Evolutionary conservation across 2,797 vertebrate species (phyloP).

Genomic region (Hypotaenidia philippensis): DNA sequence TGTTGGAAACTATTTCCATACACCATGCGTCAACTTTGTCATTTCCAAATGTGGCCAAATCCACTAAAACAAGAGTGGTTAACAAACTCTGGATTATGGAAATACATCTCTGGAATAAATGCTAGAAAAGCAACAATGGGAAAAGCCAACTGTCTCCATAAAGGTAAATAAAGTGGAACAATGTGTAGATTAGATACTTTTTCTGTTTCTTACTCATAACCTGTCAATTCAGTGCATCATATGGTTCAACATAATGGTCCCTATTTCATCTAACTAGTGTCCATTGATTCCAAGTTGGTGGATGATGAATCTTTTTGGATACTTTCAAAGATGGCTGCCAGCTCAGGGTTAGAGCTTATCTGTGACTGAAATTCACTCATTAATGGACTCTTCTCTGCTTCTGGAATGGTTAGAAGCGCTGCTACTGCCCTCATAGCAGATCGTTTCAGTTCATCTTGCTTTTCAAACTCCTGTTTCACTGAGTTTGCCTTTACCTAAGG

Average conservation of each 20-base stretch:
- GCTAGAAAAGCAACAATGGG: conserved; percentile 87
- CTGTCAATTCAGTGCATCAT: conserved; percentile 94
- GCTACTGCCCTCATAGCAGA: conserved; percentile 98
- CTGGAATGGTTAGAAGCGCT: conserved; percentile 96
- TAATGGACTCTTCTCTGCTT: conserved; percentile 97
- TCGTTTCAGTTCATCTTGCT: conserved; percentile 97
- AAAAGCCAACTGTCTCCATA: conserved; percentile 83
- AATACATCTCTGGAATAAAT: conserved; percentile 87
- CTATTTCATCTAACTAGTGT: conserved; percentile 92
- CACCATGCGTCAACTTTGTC: conserved; percentile 81
- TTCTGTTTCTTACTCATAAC: conserved; percentile 84
- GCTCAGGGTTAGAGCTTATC: conserved; percentile 98
- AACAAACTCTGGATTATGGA: conserved; percentile 83
- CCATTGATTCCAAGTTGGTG: conserved; percentile 98
- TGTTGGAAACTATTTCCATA: conserved; percentile 80
- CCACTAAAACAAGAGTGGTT: conserved; percentile 82
- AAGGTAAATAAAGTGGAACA: conserved; percentile 86
- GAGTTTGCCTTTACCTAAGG: conserved; percentile 97
- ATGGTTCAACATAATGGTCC: conserved; percentile 88
- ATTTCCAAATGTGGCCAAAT: conserved; percentile 84
- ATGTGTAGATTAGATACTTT: conserved; percentile 87
- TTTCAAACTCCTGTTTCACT: conserved; percentile 99
- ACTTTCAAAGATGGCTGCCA: conserved; percentile 98
- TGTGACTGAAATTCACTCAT: conserved; percentile 99
- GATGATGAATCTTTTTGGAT: conserved; percentile 99